These are phyloP conservation scores for Oncorhynchus keta DNA, from an alignment of 2,113 vertebrate species.

Conservation along the genomic window DNA sequence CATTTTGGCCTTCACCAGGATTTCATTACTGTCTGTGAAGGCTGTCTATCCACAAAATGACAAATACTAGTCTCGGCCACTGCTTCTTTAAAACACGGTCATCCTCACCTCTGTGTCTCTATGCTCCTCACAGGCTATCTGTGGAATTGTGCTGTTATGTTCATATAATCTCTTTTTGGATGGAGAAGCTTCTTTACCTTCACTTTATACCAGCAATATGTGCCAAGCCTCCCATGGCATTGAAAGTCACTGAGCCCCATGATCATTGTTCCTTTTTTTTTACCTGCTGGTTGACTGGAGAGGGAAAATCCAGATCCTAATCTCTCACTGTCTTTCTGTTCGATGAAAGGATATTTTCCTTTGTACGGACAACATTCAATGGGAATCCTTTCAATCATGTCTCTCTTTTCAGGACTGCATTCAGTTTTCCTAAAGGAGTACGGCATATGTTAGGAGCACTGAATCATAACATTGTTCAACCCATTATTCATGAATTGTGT, in stretches of 20 bases:
- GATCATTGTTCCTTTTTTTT: conserved; percentile 42
- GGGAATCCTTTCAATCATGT: conserved; percentile 8
- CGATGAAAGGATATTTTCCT: conserved; percentile 19
- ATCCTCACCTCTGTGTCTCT: neutral
- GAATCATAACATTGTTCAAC: neutral
- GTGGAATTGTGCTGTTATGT: conserved; percentile 7
- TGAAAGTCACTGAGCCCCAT: conserved; percentile 17
- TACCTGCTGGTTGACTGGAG: conserved; percentile 18
- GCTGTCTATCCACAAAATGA: neutral
- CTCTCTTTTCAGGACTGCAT: neutral
- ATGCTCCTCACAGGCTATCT: conserved; percentile 5
- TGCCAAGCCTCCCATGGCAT: conserved; percentile 4
- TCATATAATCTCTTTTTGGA: conserved; percentile 28
- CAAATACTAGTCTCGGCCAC: neutral
- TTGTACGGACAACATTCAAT: conserved; percentile 18
- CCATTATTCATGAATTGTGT: neutral
- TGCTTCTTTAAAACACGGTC: neutral
- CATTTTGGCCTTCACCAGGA: conserved; percentile 6
- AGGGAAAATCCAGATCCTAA: conserved; percentile 21
- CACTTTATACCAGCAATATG: conserved; percentile 17
- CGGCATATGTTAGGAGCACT: conserved; percentile 1
- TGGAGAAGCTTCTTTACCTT: conserved; percentile 9
- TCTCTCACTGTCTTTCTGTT: conserved; percentile 15
- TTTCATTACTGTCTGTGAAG: neutral
- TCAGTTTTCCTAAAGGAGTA: conserved; percentile 7